Evolutionary conservation across 1,140 invertebrate species (phyloP).

Genomic region (Atopsyche davidsoni): DNA sequence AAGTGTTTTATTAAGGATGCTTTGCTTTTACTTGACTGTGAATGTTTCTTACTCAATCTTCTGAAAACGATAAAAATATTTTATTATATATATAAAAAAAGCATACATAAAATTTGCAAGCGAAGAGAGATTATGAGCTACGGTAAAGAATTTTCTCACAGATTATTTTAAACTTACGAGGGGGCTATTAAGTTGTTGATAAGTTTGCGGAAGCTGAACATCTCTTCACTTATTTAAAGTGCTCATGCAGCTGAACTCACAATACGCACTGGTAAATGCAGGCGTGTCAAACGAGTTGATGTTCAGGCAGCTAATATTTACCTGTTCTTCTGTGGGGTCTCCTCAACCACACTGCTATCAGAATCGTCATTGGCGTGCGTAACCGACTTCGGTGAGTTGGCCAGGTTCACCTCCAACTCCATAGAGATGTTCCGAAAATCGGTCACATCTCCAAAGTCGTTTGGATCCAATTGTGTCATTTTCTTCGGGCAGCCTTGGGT

Average conservation of each 20-base stretch:
- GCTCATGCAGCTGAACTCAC: neutral
- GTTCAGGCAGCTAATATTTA: no score
- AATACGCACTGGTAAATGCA: constrained; percentile 1
- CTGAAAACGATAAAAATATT: no score
- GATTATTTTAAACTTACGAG: constrained; percentile 24
- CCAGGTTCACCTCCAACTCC: constrained; percentile 12
- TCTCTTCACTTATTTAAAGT: neutral
- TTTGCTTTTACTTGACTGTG: no score
- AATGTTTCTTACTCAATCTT: no score
- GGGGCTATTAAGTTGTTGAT: constrained; percentile 31
- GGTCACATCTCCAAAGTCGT: constrained; percentile 10
- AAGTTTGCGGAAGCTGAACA: constrained; percentile 12
- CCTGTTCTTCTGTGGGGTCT: constrained; percentile 41
- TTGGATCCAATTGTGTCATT: neutral
- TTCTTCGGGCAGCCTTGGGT: neutral
- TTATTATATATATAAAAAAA: no score
- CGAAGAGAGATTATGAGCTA: no score
- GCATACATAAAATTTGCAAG: no score
- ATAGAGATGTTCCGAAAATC: constrained; percentile 16
- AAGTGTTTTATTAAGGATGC: no score
- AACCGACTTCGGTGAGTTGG: neutral
- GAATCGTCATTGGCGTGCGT: constrained; percentile 34
- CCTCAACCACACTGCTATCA: constrained; percentile 40
- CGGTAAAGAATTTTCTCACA: no score
- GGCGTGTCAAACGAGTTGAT: constrained; percentile 1